Percentiles rank a stretch among this genome's conserved stretches.
These are phyloP conservation scores for Euphonia xanthogaster DNA, from an alignment of 2,797 vertebrate genomes.

Conservation along the genomic window DNA sequence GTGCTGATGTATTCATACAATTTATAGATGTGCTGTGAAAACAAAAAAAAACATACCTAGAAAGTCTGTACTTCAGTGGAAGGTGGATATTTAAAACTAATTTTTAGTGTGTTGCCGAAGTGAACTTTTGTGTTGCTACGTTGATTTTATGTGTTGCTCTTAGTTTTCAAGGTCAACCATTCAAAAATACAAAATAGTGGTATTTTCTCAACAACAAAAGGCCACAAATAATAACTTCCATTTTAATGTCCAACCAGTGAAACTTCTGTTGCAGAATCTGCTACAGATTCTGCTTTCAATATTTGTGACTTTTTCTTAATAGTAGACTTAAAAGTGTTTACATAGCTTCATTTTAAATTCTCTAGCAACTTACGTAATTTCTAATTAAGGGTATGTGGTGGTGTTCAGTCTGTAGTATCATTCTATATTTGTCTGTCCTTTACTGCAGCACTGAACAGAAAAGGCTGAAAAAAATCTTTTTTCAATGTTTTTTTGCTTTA, in stretches of 20 bases:
- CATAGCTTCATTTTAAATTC: slow-evolving; percentile 37
- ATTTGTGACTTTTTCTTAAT: slow-evolving; percentile 22
- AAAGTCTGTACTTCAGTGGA: background rate
- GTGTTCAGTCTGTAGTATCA: background rate
- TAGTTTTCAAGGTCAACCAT: background rate
- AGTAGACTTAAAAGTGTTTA: slow-evolving; percentile 12
- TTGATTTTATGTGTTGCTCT: background rate
- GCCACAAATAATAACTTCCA: background rate
- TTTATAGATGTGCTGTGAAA: background rate
- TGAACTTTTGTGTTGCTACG: background rate
- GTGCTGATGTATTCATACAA: background rate
- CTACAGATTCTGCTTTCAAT: background rate
- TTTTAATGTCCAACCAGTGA: background rate
- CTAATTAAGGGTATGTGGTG: background rate
- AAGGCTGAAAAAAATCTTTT: slow-evolving; percentile 19
- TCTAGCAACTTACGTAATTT: slow-evolving; percentile 7
- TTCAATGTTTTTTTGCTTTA: background rate
- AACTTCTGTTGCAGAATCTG: background rate
- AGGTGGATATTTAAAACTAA: background rate
- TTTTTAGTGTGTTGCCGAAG: slow-evolving; percentile 3
- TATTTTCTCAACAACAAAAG: slow-evolving; percentile 24
- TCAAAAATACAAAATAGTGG: background rate
- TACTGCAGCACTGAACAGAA: slow-evolving; percentile 2
- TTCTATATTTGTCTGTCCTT: background rate
- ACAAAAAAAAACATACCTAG: background rate